A percentile compares a stretch with the other conserved stretches of the same genome.
Evolutionary conservation across 2,113 vertebrate genomes (phyloP).

Genomic region (Hippopotamus amphibius): DNA sequence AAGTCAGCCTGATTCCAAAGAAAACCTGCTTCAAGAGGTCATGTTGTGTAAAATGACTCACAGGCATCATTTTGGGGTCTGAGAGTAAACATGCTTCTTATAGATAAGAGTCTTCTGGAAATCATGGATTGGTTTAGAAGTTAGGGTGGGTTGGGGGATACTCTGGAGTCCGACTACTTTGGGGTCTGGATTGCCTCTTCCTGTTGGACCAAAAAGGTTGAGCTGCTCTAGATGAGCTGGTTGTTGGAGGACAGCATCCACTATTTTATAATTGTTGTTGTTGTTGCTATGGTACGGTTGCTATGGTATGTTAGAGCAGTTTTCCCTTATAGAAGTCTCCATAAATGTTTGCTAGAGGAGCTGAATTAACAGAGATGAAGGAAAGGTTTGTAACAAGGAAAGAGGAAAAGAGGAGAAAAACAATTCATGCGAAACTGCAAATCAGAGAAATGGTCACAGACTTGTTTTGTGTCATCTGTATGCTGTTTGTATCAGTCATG

Average conservation of each 20-base stretch:
- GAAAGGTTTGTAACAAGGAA: not conserved
- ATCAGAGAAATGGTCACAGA: not conserved
- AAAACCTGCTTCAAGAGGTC: not conserved
- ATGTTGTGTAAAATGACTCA: not conserved
- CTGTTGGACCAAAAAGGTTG: too few relatives aligned
- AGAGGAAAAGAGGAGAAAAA: not conserved
- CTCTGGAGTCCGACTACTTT: too few relatives aligned
- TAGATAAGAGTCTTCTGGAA: not conserved
- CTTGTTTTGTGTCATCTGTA: not conserved
- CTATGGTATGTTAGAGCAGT: accelerated
- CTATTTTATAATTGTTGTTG: too few relatives aligned
- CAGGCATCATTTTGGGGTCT: not conserved
- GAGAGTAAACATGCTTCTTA: not conserved
- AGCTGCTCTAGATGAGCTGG: not conserved
- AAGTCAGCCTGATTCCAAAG: not conserved
- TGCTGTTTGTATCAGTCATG: not conserved
- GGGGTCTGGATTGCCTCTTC: not conserved
- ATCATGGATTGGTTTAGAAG: not conserved
- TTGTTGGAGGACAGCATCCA: not conserved
- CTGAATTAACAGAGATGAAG: not conserved
- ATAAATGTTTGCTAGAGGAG: not conserved
- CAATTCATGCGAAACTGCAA: accelerated
- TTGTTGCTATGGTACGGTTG: not conserved
- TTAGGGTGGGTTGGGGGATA: not conserved
- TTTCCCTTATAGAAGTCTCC: not conserved